Evolutionary conservation across 2,797 vertebrate species (phyloP), one percentile per base, ranked within the genome.

Genomic region (Hyperoplus immaculatus): DNA sequence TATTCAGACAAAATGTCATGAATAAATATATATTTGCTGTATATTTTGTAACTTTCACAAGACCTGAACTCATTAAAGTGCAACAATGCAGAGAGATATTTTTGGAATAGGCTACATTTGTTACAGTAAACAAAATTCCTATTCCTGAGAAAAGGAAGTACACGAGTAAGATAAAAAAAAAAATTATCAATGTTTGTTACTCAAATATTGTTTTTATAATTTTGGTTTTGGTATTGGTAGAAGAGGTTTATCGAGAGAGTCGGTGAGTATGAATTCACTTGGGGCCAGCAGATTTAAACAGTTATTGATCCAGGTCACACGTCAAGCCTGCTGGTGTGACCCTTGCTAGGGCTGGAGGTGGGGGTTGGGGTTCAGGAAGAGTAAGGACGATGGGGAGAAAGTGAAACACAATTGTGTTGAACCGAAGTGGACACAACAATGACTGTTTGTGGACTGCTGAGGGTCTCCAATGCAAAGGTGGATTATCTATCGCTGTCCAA

Each of bases 281-380:
- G 92, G 92, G 92, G 84, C 85, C 82, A 78, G 83, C 88, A 79
- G 90, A 92, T 95, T 95, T 95, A 95, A 96, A 95, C 93, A 94
- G 93, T 92, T 95, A 96, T 96, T 93, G 94, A 96, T 96, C 93
- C 91, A 86, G 92, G 94, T 95, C 94, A 94, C 89, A 93, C 89
- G 80, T 92, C 92, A 93, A 91, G 87, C 89, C 89, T 82, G 86
- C 93, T 90, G 85, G 58, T 85, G 80, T 92, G 93, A 95, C 94
- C 94, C 90, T 88, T 82, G 69, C 77, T 63, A 45, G 83, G 70
- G 78, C 67, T 82, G 45, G 56, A 81, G 66, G 77, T 85, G 90
- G 90, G 91, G 93, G 88, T 77, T 81, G 87, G 86, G 83, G 79
- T 62, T 14, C 55, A 71, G 68, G 64, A 65, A 79, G 67, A 78